These are phyloP conservation scores for Eumeta japonica DNA, from an alignment of 1,140 invertebrate species.

Conservation along the genomic window DNA sequence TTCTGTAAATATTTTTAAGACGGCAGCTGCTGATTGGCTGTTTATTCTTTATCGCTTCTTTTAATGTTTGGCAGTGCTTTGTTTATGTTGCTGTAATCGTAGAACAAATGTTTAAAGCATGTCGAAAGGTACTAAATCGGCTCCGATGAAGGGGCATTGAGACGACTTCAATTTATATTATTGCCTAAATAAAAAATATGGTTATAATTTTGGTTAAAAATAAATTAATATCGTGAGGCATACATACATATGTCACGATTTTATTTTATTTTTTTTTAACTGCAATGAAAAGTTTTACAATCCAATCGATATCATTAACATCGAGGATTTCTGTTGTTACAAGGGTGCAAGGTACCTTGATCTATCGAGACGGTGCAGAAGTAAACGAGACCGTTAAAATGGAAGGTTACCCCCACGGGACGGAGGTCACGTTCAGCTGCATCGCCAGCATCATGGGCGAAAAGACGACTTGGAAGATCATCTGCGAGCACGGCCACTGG, in stretches of 20 bases:
- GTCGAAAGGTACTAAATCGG: too few relatives aligned
- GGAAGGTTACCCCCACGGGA: constrained; percentile 70
- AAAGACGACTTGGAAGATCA: constrained; percentile 77
- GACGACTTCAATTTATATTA: too few relatives aligned
- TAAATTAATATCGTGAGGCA: too few relatives aligned
- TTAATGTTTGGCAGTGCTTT: constrained; percentile 52
- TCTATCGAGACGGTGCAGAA: constrained; percentile 63
- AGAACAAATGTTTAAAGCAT: too few relatives aligned
- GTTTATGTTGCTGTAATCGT: constrained; percentile 48
- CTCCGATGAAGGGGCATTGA: too few relatives aligned
- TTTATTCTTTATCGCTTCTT: constrained; percentile 45
- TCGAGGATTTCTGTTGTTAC: too few relatives aligned
- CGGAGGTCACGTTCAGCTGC: constrained; percentile 79
- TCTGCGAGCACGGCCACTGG: constrained; percentile 82
- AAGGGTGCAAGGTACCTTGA: constrained; percentile 66
- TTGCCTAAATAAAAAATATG: too few relatives aligned
- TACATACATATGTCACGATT: too few relatives aligned
- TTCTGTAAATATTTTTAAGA: constrained; percentile 10
- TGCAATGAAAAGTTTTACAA: too few relatives aligned
- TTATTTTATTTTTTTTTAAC: too few relatives aligned
- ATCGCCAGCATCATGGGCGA: constrained; percentile 75
- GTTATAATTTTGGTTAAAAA: too few relatives aligned
- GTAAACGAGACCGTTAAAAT: constrained; percentile 37
- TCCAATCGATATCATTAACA: constrained; percentile 5
- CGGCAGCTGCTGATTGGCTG: constrained; percentile 32